Conservation (phyloP, 2,797 vertebrate genomes). For the Danio tinwini region DNA sequence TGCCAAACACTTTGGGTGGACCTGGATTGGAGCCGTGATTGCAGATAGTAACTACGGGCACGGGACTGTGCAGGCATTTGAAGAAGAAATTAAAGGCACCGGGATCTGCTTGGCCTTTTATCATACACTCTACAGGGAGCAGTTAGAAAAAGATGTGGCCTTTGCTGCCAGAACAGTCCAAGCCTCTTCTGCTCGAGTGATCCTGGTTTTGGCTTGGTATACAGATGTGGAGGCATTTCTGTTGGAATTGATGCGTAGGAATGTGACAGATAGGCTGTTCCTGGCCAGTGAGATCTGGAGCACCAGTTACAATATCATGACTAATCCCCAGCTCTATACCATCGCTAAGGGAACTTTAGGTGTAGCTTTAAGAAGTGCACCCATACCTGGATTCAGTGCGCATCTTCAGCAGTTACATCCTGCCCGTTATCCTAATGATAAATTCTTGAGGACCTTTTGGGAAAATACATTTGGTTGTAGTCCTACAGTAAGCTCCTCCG, state of each 20-base stretch:
- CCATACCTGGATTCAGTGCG: slow-evolving; percentile 72
- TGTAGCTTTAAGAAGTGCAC: slow-evolving; percentile 74
- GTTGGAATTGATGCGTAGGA: slow-evolving; percentile 67
- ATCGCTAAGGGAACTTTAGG: slow-evolving; percentile 75
- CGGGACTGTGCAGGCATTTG: slow-evolving; percentile 73
- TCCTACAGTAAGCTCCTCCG: slow-evolving; percentile 30
- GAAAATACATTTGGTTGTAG: slow-evolving; percentile 71
- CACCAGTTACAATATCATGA: slow-evolving; percentile 70
- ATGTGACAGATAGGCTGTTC: slow-evolving; percentile 76
- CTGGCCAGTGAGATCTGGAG: slow-evolving; percentile 81
- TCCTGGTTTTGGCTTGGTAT: slow-evolving; percentile 76
- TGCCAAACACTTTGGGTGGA: slow-evolving; percentile 75
- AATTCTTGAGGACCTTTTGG: slow-evolving; percentile 73
- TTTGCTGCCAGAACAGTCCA: slow-evolving; percentile 70
- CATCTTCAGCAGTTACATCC: slow-evolving; percentile 71
- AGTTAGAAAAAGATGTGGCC: slow-evolving; percentile 67
- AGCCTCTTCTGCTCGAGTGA: slow-evolving; percentile 73
- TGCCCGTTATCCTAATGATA: slow-evolving; percentile 60
- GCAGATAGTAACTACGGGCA: slow-evolving; percentile 75
- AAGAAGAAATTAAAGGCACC: slow-evolving; percentile 66
- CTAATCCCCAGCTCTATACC: slow-evolving; percentile 57
- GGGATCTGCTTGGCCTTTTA: slow-evolving; percentile 77
- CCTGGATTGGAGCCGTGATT: slow-evolving; percentile 75
- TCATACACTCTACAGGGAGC: slow-evolving; percentile 70
- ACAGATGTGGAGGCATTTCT: slow-evolving; percentile 72